Base-by-base conservation (phyloP, 2,797 vertebrate species). In the Tenualosa ilisha region DNA sequence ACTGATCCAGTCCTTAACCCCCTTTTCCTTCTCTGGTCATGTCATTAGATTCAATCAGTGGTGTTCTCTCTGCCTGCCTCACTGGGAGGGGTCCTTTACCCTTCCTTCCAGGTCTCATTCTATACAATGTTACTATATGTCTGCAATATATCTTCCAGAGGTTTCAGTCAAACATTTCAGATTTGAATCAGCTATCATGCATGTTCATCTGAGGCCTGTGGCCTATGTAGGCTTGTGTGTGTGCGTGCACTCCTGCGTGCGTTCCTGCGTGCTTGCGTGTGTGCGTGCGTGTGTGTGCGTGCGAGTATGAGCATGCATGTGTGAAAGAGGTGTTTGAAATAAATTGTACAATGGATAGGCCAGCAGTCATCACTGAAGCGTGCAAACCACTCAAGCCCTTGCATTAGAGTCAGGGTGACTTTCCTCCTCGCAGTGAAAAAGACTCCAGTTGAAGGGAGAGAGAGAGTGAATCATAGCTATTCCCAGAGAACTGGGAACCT, bases 341-440 rank as follows among this genome's bases (percentile, higher is more conserved):
- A 40, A 79, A 43, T 79, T 79, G 72, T 20, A 20, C 37, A 79
- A 79, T 6, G 15, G 65, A 40, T 20, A 1, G 37, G 31, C n/a
- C 50, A 53, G 82, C 31, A 84, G 65, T 43, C 83, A 84, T 79
- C 53, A n/a, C 83, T 22, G 49, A 56, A 79, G 49, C 40, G 75
- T 84, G 65, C 51, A 53, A 84, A 22, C 75, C 68, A 54, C 68
- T 54, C 26, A 53, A 22, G 26, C 68, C 63, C 63, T n/a, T 37
- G 50, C 53, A 31, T 56, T 84, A 79, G 50, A 53, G 51, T 79
- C 72, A 79, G 72, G 72, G 72, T 79, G 72, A 79, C 72, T 79
- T 79, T 79, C 40, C 40, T 43, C 40, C 65, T 31, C 11, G 0
- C 26, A 31, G 37, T 46, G 68, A 43, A 37, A 37, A 79, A 79